Conservation (phyloP, 2,888 invertebrate species). For the Acanthosepion esculentum region DNA sequence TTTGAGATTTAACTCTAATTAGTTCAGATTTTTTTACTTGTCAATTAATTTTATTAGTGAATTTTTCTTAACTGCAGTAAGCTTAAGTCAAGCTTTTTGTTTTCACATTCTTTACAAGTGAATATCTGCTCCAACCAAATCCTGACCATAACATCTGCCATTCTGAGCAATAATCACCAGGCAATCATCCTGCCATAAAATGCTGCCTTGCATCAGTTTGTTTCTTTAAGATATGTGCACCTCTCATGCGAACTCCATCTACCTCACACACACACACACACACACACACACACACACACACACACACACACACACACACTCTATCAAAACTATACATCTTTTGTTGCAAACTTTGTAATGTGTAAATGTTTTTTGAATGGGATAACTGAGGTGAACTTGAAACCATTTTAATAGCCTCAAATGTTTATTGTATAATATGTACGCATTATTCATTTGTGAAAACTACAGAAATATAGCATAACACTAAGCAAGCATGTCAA, state of each 20-base stretch:
- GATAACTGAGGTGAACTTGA: background rate
- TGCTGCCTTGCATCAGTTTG: background rate
- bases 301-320: too few species aligned
- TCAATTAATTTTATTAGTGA: background rate
- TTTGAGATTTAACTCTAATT: background rate
- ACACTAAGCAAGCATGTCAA: background rate
- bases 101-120: background rate
- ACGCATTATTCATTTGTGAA: background rate
- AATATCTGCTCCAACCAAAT: background rate
- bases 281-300: too few species aligned
- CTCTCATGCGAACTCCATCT: background rate
- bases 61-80: background rate
- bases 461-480: background rate
- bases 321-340: too few species aligned
- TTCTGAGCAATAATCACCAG: slow-evolving; percentile 33
- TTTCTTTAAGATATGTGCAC: background rate
- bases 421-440: background rate
- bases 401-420: background rate
- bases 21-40: background rate
- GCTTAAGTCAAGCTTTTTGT: background rate
- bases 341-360: background rate
- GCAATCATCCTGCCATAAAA: slow-evolving; percentile 9
- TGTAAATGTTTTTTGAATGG: background rate
- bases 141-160: background rate
- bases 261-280: too few species aligned